Percentiles rank a stretch among this genome's conserved stretches.
Evolutionary conservation across 2,888 invertebrate species (phyloP).

Genomic region (Phortica magna): DNA sequence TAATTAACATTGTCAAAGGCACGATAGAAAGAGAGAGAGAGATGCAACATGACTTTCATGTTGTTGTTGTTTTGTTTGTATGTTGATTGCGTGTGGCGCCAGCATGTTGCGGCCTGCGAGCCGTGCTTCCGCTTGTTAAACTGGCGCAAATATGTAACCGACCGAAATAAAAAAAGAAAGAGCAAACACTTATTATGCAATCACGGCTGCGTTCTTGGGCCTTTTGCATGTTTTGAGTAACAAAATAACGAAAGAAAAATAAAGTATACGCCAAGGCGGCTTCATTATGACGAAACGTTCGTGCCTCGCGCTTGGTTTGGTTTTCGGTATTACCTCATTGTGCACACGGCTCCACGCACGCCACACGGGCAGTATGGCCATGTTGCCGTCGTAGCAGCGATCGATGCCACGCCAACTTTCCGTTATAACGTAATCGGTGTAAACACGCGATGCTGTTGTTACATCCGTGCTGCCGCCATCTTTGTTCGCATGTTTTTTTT

Average conservation of each 20-base stretch:
- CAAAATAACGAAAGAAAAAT: background rate
- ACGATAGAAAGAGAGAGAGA: slow-evolving; percentile 9
- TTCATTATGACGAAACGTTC: background rate
- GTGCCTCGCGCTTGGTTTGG: background rate
- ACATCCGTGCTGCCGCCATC: slow-evolving; percentile 69
- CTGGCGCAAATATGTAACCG: background rate
- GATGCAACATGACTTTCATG: slow-evolving; percentile 46
- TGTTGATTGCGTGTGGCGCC: slow-evolving; percentile 68
- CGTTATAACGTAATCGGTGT: slow-evolving; percentile 83
- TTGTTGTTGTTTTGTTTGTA: background rate
- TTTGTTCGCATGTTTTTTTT: slow-evolving; percentile 46
- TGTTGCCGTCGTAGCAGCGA: slow-evolving; percentile 81
- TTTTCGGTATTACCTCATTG: slow-evolving; percentile 80
- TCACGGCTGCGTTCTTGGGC: slow-evolving; percentile 53
- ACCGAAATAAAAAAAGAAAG: slow-evolving; percentile 30
- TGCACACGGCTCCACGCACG: slow-evolving; percentile 88
- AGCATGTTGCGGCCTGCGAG: slow-evolving; percentile 37
- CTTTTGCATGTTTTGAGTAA: background rate
- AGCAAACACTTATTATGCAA: slow-evolving; percentile 66
- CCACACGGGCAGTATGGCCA: slow-evolving; percentile 87
- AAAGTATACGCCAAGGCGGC: slow-evolving; percentile 3
- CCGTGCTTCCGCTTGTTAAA: background rate
- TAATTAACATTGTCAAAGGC: slow-evolving; percentile 46
- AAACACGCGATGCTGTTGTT: slow-evolving; percentile 77
- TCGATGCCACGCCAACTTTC: slow-evolving; percentile 89